Evolutionary conservation across 2,113 vertebrate species (phyloP), one percentile per base, ranked within the genome.

Genomic region (Bolborhynchus lineola): DNA sequence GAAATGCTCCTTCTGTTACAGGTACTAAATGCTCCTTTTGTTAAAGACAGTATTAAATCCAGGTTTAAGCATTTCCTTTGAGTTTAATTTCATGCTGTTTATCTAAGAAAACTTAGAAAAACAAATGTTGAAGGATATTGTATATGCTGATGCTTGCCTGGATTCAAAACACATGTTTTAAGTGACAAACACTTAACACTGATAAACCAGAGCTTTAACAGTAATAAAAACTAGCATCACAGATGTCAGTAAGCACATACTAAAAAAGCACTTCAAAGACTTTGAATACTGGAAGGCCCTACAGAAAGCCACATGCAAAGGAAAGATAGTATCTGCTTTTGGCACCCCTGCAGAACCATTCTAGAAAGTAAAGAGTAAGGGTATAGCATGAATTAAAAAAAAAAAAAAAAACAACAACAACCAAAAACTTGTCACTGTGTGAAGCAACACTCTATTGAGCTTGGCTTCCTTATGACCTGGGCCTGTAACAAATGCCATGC

Each of bases 91-190:
- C 49, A 77, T 74, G 59, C 7, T 62, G 28, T n/a, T 82, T 53
- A 42, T 10, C 8, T 65, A 41, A 42, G 28, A 82, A 85, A 86
- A 80, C 14, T 42, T 16, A 67, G 2, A 59, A 70, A 76, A 75
- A 49, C 1, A 85, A 46, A 31, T 19, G 8, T 41, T 77, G 69
- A 89, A 86, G 39, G 23, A 50, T 67, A 41, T 10, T 47, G 16
- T 55, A n/a, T 69, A 49, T 24, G 24, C 23, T 80, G 42, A 67
- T 13, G 77, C 17, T 81, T 14, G 11, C 17, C 21, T 29, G 23
- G n/a, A 88, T 57, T 87, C 49, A 79, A 90, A 94, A n/a, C 37
- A 74, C 33, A 69, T 39, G 23, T 23, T 85, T 82, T 64, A 68
- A 86, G 29, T 37, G 65, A 89, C 31, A 62, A 83, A 81, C 8